A percentile compares a stretch with the other conserved stretches of the same genome.
phyloP scores from a whole-genome alignment of 2,888 invertebrate genomes.

The Caenorhabditis imperialis region DNA sequence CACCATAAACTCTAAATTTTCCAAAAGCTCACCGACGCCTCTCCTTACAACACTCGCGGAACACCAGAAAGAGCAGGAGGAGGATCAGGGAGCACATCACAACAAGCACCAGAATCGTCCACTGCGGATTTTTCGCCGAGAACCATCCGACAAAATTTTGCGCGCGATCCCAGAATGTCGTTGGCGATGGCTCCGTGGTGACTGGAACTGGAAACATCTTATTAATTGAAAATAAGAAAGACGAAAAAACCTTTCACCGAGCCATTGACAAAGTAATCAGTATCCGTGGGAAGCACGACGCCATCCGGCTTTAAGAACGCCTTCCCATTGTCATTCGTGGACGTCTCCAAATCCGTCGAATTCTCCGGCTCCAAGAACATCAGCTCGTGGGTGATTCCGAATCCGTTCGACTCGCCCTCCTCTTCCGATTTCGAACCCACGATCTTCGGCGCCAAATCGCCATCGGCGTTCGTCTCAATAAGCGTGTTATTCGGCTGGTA shows the following conservation, averaged over 20 bases:
- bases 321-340: too few species aligned
- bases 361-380: too few species aligned
- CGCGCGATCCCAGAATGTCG: slow-evolving; percentile 1
- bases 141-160: neutral
- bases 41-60: slow-evolving; percentile 4
- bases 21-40: neutral
- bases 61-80: neutral
- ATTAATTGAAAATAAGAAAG: too few species aligned
- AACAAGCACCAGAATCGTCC: neutral
- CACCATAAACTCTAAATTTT: too few species aligned
- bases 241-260: too few species aligned
- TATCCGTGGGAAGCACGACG: slow-evolving; percentile 1
- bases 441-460: neutral
- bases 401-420: too few species aligned
- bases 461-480: neutral
- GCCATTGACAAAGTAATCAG: too few species aligned
- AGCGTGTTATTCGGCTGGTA: neutral
- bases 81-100: neutral
- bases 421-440: too few species aligned
- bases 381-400: too few species aligned
- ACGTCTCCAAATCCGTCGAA: too few species aligned
- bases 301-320: neutral
- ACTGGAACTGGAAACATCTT: neutral
- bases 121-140: neutral
- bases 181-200: neutral